Evolutionary conservation across 2,113 vertebrate species (phyloP).

Genomic region (Tiliqua scincoides): DNA sequence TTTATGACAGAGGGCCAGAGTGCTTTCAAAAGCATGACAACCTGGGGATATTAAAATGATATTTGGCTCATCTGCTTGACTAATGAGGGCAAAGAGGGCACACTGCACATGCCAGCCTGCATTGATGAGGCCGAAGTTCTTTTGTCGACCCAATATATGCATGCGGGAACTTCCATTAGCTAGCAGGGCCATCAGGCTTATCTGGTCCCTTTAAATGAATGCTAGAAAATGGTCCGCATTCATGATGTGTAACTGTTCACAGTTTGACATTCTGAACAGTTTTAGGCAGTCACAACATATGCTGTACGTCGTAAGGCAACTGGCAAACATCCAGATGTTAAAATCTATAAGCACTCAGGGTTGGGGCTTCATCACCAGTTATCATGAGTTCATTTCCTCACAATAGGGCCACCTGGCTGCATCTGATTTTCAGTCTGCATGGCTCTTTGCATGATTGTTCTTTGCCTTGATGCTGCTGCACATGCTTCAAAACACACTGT

Average conservation of each 20-base stretch:
- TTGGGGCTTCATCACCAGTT: neutral
- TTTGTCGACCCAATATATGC: neutral
- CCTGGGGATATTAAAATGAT: conserved; percentile 5
- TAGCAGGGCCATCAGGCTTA: neutral
- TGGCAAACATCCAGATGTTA: neutral
- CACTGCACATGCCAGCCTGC: neutral
- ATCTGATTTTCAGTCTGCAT: conserved; percentile 22
- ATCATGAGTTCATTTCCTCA: neutral
- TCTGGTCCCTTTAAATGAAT: neutral
- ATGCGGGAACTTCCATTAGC: neutral
- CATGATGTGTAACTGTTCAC: neutral
- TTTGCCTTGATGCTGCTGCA: neutral
- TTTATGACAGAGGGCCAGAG: neutral
- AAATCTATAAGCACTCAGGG: neutral
- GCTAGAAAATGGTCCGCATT: conserved; percentile 12
- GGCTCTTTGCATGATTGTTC: neutral
- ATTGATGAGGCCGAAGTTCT: conserved; percentile 5
- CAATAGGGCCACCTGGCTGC: too few relatives aligned
- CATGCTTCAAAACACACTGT: neutral
- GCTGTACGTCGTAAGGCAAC: conserved; percentile 1
- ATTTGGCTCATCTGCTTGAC: conserved; percentile 8
- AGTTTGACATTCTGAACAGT: neutral
- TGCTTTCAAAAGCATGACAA: neutral
- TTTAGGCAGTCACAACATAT: neutral
- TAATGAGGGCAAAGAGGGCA: conserved; percentile 16